Base-by-base conservation (phyloP, 2,888 invertebrate genomes). In the Habroteleia sp. region DNA sequence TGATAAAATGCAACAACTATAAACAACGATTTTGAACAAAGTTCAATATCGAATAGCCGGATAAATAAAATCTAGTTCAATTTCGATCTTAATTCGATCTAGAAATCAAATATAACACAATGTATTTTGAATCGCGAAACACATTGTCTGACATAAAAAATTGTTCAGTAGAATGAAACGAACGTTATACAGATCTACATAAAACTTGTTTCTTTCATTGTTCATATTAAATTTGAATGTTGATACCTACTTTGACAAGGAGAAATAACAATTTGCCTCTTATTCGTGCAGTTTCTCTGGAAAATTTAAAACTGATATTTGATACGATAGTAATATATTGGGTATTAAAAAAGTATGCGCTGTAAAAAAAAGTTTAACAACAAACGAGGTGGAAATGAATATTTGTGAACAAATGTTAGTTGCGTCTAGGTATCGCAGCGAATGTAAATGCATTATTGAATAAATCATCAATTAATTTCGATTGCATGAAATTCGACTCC, bases 381-480 rank as follows among this genome's bases (percentile, higher is more conserved):
- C 16, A 20, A 44, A 27, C 27, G 33, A 52, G 17, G 41, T 39
- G 23, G 23, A 48, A 48, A 41, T 41, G 35, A 42, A 46, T 42
- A 54, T 63, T 46, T 46, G 39, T 44, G 14, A 54, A 46, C n/a
- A 37, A 29, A 29, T 29, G n/a, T 17, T 10, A 46, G 8, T 31
- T 39, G 11, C 46, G 16, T 27, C 35, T 41, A 16, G 42, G 29
- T 52, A 44, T 54, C 58, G 23, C 10, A 25, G 14, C 11, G 25
- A 52, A 29, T 37, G 66, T 44, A 46, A 52, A 54, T 42, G 74
- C 56, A 42, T 74, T 68, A 74, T 68, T 56, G 60, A 68, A 68
- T 63, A 63, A 63, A 63, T 68, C 66, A 58, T 58, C 65, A 54
- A 66, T 62, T 74, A 60, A 20, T 44, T 60, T 58, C 10, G 25